These are phyloP conservation scores for Hyles euphorbiae DNA, from an alignment of 1,140 invertebrate genomes.

Conservation along the genomic window DNA sequence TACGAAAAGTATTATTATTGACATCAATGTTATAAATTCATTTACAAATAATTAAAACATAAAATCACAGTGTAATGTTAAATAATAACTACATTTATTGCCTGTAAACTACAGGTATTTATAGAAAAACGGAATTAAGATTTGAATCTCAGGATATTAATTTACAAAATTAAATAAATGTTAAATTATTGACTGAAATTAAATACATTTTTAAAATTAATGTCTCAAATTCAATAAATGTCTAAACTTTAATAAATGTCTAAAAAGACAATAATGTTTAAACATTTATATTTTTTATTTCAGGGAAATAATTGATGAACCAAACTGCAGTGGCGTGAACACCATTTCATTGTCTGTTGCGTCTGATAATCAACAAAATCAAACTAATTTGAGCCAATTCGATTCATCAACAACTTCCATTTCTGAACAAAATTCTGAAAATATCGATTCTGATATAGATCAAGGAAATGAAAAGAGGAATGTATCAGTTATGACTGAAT, in stretches of 20 bases:
- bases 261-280: too few species aligned
- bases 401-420: conserved; percentile 39
- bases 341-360: conserved; percentile 11
- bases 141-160: too few species aligned
- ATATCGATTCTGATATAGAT: conserved; percentile 31
- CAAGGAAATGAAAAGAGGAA: conserved; percentile 12
- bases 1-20: neutral
- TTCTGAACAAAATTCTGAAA: conserved; percentile 30
- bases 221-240: too few species aligned
- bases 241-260: too few species aligned
- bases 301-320: conserved; percentile 38
- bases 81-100: too few species aligned
- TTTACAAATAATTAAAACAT: neutral
- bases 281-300: conserved; percentile 10
- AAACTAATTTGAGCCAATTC: conserved; percentile 17
- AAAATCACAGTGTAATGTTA: conserved; percentile 1
- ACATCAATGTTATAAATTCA: too few species aligned
- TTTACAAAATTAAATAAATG: too few species aligned
- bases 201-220: too few species aligned
- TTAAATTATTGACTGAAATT: too few species aligned
- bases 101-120: too few species aligned
- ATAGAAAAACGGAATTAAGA: too few species aligned
- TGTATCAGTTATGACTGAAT: conserved; percentile 42
- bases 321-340: conserved; percentile 30
- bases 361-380: conserved; percentile 23